Percentiles rank a stretch among this genome's conserved stretches.
Conservation (phyloP, 1,140 invertebrate genomes). For the Drosophila ogumai region DNA sequence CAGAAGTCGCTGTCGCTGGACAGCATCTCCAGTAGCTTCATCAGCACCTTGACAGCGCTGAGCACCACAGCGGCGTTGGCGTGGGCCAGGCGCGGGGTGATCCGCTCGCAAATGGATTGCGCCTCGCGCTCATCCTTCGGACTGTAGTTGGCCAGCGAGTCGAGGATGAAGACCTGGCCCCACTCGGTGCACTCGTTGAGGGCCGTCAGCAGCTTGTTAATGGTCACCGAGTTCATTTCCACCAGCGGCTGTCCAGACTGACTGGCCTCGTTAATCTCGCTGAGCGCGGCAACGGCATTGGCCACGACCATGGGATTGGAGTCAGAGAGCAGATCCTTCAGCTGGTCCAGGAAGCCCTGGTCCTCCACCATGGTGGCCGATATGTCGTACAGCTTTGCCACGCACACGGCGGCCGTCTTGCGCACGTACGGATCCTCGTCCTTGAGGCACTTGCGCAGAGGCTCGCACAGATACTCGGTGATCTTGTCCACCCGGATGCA, state of each 20-base stretch:
- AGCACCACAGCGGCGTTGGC: slow-evolving; percentile 99
- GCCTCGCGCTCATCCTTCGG: slow-evolving; percentile 99
- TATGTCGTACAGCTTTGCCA: slow-evolving; percentile 99
- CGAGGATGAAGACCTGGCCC: slow-evolving; percentile 99
- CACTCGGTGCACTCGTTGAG: slow-evolving; percentile 99
- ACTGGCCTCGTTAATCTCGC: slow-evolving; percentile 99
- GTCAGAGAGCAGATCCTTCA: slow-evolving; percentile 98
- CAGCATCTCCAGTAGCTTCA: slow-evolving; percentile 99
- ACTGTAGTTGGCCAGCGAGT: slow-evolving; percentile 98
- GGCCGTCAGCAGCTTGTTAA: slow-evolving; percentile 99
- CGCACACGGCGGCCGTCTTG: slow-evolving; percentile 99
- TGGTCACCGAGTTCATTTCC: slow-evolving; percentile 98
- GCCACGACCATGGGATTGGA: slow-evolving; percentile 99
- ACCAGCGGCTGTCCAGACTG: slow-evolving; percentile 96
- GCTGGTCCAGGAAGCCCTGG: slow-evolving; percentile 98
- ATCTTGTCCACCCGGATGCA: slow-evolving; percentile 99
- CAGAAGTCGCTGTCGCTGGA: slow-evolving; percentile 97
- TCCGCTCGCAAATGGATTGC: slow-evolving; percentile 99
- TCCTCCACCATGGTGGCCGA: slow-evolving; percentile 94
- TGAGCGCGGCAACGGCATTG: slow-evolving; percentile 99
- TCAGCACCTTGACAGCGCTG: slow-evolving; percentile 97
- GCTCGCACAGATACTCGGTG: slow-evolving; percentile 99
- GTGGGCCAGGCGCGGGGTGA: slow-evolving; percentile 98
- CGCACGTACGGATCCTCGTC: slow-evolving; percentile 99
- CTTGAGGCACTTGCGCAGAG: slow-evolving; percentile 98